Conservation (phyloP, 2,888 invertebrate species). For the Oscheius sp. region DNA sequence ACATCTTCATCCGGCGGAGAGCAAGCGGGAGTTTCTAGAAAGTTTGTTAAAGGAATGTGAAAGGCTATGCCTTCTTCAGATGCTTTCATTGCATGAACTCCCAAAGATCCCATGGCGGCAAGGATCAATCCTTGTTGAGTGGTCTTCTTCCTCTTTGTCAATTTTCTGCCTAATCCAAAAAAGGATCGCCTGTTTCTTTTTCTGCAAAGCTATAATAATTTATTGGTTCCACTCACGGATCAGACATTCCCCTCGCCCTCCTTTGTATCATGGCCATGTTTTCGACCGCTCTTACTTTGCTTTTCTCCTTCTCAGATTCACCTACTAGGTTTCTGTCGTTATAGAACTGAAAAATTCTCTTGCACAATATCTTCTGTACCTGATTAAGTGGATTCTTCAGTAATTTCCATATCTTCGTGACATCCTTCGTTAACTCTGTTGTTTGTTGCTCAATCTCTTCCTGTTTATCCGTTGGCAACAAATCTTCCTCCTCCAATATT, state of each 20-base stretch:
- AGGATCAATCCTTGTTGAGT: constrained; percentile 50
- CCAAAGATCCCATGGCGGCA: constrained; percentile 49
- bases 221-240: background rate
- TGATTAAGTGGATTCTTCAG: constrained; percentile 51
- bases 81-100: constrained; percentile 41
- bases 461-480: background rate
- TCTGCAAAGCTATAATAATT: constrained; percentile 14
- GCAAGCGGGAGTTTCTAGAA: constrained; percentile 4
- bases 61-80: constrained; percentile 28
- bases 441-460: constrained; percentile 49
- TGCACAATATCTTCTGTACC: constrained; percentile 22
- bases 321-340: constrained; percentile 62
- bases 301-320: constrained; percentile 54
- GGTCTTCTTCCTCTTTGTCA: constrained; percentile 35
- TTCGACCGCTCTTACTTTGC: constrained; percentile 18
- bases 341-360: constrained; percentile 51
- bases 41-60: background rate
- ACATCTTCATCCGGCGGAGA: constrained; percentile 38
- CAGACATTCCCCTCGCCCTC: constrained; percentile 31
- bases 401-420: constrained; percentile 54
- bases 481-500: constrained; percentile 52
- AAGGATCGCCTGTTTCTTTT: constrained; percentile 39
- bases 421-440: constrained; percentile 56
- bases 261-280: constrained; percentile 41
- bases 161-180: constrained; percentile 36